Percentiles rank a stretch among this genome's conserved stretches.
Conservation (phyloP, 2,113 vertebrate species). For the Gracilinanus agilis region DNA sequence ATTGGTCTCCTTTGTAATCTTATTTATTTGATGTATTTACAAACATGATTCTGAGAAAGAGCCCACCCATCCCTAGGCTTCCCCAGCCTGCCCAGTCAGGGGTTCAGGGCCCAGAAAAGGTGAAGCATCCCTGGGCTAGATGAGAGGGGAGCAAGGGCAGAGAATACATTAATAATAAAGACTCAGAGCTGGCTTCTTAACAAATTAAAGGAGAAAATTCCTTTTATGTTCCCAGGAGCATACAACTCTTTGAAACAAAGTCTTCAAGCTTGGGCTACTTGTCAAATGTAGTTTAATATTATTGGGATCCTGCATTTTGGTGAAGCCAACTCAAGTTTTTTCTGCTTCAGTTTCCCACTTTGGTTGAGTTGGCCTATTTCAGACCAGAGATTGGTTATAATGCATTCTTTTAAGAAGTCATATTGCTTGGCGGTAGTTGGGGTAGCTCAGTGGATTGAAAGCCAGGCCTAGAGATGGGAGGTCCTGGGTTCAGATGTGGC, state of each 20-base stretch:
- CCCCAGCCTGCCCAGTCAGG: not conserved
- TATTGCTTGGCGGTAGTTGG: no score
- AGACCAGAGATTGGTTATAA: constrained; percentile 48
- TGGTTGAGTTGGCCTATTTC: constrained; percentile 5
- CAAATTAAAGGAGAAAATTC: constrained; percentile 38
- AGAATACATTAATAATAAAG: constrained; percentile 35
- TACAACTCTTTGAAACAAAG: constrained; percentile 36
- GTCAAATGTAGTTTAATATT: not conserved
- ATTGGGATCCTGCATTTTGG: constrained; percentile 49
- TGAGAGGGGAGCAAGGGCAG: constrained; percentile 44
- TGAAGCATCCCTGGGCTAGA: not conserved
- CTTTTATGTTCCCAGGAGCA: constrained; percentile 30
- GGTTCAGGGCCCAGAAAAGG: not conserved
- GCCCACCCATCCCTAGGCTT: not conserved
- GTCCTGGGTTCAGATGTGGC: no score
- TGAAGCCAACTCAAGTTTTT: constrained; percentile 31
- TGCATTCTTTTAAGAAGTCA: constrained; percentile 28
- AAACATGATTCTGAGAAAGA: not conserved
- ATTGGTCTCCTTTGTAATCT: not conserved
- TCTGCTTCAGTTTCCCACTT: not conserved
- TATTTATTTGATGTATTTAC: not conserved
- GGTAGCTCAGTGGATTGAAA: no score
- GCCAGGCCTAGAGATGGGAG: no score
- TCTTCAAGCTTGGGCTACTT: not conserved
- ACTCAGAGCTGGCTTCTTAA: constrained; percentile 32